Base-by-base conservation (phyloP, 2,797 vertebrate genomes). In the Epinephelus awoara region DNA sequence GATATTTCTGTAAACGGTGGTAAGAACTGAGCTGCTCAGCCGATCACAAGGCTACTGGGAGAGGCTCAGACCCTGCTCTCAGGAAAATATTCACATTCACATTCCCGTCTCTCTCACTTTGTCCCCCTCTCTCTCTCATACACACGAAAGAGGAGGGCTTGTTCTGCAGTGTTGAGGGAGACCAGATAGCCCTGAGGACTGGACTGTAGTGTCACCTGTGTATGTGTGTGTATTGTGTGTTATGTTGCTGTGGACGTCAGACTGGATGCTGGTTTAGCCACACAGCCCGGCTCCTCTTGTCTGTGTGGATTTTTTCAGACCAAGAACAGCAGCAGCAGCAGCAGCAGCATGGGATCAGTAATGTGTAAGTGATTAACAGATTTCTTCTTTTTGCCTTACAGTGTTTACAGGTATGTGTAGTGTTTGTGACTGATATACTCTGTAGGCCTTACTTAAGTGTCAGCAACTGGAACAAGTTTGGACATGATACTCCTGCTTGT, bases 301-400 rank as follows among this genome's bases (percentile, higher is more conserved):
- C 57, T 78, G 47, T 71, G 71, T 79, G 83, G 85, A 91, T 47
- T 66, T 38, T 57, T 74, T 47, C 3, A 78, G 62, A 73, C 44
- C 55, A 51, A 57, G 29, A 34, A 34, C 29, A 34, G 29, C 47
- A 86, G 18, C 50, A n/a, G 27, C 27, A 25, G n/a, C n/a, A 71
- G 59, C 66, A 72, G 63, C 85, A 89, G 65, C 67, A 96, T 96
- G 95, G 95, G 94, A 85, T 95, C 95, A 50, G 90, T 95, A 62
- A 94, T 96, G 85, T 96, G 95, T 96, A 93, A 96, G 95, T 94
- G 62, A 61, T 83, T 34, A 19, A 51, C 46, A 65, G 40, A 19
- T 61, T 29, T 14, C 17, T 6, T 29, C 0, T 17, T 75, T 42
- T 51, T 50, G 29, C 6, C 6, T 51, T 8, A 67, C 34, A 44